Conservation (phyloP, 92 coral and sea anemone genomes). For the Phenganax subtilis region DNA sequence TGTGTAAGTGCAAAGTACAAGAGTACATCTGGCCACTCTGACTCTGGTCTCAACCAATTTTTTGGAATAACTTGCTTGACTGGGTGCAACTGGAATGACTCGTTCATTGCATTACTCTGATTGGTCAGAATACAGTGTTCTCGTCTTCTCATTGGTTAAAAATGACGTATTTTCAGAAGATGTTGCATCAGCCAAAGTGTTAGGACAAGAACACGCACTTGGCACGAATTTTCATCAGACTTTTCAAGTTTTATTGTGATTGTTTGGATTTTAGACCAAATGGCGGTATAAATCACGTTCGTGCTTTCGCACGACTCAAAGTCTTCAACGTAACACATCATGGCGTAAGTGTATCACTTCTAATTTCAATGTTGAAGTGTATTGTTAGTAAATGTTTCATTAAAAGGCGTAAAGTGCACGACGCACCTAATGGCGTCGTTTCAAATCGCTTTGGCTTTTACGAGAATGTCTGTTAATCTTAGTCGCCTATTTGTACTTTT, state of each 20-base stretch:
- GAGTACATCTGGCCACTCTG: neutral
- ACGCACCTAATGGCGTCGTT: too few species aligned
- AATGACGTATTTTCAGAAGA: slow-evolving; percentile 2
- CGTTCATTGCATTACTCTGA: slow-evolving; percentile 1
- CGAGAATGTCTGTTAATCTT: too few species aligned
- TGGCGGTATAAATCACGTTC: slow-evolving; percentile 23
- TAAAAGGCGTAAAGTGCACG: too few species aligned
- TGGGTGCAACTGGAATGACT: slow-evolving; percentile 2
- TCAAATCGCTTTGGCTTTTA: too few species aligned
- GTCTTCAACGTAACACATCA: slow-evolving; percentile 19
- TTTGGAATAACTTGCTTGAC: slow-evolving; percentile 1
- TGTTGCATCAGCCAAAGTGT: slow-evolving; percentile 92
- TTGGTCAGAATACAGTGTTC: neutral
- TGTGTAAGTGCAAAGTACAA: neutral
- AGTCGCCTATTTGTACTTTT: too few species aligned
- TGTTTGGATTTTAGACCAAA: slow-evolving; percentile 20
- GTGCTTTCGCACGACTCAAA: slow-evolving; percentile 29
- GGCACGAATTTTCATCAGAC: slow-evolving; percentile 27
- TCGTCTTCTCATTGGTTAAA: slow-evolving; percentile 25
- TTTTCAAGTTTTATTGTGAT: neutral
- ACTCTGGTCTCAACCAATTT: neutral
- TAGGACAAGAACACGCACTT: slow-evolving; percentile 55
- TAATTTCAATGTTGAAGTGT: neutral
- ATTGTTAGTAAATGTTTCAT: neutral
- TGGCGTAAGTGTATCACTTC: slow-evolving; percentile 28